phyloP scores from a whole-genome alignment of 2,888 invertebrate species.

The Acronicta alni region DNA sequence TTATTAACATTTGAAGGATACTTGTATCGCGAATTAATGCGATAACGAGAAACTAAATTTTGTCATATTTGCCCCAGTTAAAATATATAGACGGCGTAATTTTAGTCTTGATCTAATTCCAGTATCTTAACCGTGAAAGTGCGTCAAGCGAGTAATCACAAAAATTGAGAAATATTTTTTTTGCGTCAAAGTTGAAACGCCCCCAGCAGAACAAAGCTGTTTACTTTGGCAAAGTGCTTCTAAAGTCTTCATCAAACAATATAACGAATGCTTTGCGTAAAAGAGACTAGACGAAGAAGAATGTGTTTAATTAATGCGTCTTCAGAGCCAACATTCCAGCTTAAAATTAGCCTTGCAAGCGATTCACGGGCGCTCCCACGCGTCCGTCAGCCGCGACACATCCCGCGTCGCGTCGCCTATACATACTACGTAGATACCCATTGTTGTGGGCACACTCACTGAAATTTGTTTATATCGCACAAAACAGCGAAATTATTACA shows the following conservation, averaged over 20 bases:
- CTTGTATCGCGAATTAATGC: conserved; percentile 22
- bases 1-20: conserved; percentile 35
- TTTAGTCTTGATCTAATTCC: conserved; percentile 10
- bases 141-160: conserved; percentile 27
- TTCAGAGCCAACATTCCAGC: conserved; percentile 80
- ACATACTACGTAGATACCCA: conserved; percentile 10
- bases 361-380: conserved; percentile 78
- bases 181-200: conserved; percentile 13
- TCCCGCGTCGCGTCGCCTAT: conserved; percentile 12
- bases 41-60: neutral
- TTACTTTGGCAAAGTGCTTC: conserved; percentile 27
- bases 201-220: conserved; percentile 27
- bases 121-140: conserved; percentile 12
- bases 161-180: conserved; percentile 18
- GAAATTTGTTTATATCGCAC: conserved; percentile 22
- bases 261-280: conserved; percentile 58
- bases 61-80: conserved; percentile 18
- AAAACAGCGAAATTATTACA: conserved; percentile 20
- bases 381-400: conserved; percentile 46
- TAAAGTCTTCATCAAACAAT: conserved; percentile 55
- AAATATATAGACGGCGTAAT: conserved; percentile 21
- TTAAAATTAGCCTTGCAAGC: conserved; percentile 77
- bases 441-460: conserved; percentile 29
- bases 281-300: conserved; percentile 73
- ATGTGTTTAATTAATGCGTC: conserved; percentile 76